phyloP scores from a whole-genome alignment of 2,113 vertebrate species.

The Raphicerus campestris region DNA sequence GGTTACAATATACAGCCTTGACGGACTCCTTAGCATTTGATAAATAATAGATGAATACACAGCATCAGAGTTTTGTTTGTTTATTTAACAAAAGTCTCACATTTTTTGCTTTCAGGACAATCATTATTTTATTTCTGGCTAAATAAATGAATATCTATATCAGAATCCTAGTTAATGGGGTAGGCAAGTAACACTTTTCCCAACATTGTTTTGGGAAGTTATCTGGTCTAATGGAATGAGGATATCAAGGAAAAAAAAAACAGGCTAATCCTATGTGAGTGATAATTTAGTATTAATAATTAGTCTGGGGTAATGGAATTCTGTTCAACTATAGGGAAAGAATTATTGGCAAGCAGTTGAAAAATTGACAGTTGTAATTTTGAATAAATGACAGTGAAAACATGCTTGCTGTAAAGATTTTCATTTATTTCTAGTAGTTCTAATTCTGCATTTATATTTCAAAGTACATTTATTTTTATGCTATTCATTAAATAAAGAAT shows the following conservation, averaged over 20 bases:
- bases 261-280: not conserved
- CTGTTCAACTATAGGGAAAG: not conserved
- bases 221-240: not conserved
- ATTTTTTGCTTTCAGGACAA: not conserved
- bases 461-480: not conserved
- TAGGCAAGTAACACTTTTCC: not conserved
- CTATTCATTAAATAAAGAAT: not conserved
- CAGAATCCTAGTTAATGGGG: not conserved
- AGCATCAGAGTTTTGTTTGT: not conserved
- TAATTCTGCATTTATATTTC: not conserved
- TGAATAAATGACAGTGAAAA: slow-evolving; percentile 20
- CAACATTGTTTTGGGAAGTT: not conserved
- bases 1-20: too few species aligned
- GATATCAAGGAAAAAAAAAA: not conserved
- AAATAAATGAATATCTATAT: not conserved
- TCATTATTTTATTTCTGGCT: slow-evolving; percentile 2
- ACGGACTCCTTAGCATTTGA: not conserved
- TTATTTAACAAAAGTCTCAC: not conserved
- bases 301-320: not conserved
- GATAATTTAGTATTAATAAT: not conserved
- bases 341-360: not conserved
- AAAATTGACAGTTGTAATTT: not conserved
- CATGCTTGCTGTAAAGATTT: not conserved
- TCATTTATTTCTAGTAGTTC: not conserved
- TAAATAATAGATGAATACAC: not conserved